phyloP scores from a whole-genome alignment of 1,140 invertebrate genomes.

The Dendrolimus punctatus region DNA sequence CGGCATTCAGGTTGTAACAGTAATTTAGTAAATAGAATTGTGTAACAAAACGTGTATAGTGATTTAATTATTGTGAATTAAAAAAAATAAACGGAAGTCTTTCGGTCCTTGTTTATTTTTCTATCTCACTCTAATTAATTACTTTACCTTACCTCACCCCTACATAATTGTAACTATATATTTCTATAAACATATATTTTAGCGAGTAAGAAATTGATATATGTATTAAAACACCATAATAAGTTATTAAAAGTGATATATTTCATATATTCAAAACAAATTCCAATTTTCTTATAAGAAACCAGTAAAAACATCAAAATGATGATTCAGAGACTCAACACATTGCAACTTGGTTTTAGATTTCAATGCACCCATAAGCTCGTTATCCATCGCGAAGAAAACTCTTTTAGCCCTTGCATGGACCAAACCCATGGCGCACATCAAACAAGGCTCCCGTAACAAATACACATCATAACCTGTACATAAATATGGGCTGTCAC shows the following conservation, averaged over 20 bases:
- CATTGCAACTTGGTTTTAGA: conserved; percentile 83
- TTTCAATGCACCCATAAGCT: conserved; percentile 78
- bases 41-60: no score
- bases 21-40: no score
- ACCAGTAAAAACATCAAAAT: conserved; percentile 83
- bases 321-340: conserved; percentile 89
- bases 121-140: no score
- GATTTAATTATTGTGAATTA: no score
- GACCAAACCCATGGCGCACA: conserved; percentile 95
- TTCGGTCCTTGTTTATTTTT: no score
- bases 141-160: no score
- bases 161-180: no score
- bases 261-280: background rate
- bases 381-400: conserved; percentile 80
- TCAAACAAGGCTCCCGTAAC: conserved; percentile 89
- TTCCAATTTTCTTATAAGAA: conserved; percentile 34
- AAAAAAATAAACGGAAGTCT: no score
- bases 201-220: no score
- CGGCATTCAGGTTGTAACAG: no score
- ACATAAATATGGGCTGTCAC: conserved; percentile 84
- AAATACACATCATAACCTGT: conserved; percentile 92
- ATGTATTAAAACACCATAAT: background rate
- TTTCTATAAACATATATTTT: no score
- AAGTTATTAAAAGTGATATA: background rate
- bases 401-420: conserved; percentile 88